A percentile compares a stretch with the other conserved stretches of the same genome.
phyloP scores from a whole-genome alignment of 2,797 vertebrate species.

The Coregonus sp. region DNA sequence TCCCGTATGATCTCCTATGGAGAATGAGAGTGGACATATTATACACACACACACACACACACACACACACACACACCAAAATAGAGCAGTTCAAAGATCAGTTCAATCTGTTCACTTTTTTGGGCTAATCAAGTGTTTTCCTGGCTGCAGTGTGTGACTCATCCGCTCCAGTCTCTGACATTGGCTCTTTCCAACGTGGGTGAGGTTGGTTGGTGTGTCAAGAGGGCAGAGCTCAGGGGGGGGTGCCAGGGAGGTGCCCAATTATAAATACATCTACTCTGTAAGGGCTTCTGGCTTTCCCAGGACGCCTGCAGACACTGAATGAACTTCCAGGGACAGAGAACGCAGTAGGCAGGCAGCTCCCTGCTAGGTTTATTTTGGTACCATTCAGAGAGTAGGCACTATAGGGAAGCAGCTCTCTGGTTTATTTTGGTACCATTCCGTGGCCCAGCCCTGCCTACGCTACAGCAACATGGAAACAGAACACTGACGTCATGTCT shows the following conservation, averaged over 20 bases:
- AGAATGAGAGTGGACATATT: too few species aligned
- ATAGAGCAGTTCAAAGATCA: too few species aligned
- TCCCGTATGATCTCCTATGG: too few species aligned
- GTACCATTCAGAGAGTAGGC: constrained; percentile 7
- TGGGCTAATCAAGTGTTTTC: neutral
- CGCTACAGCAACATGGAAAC: constrained; percentile 36
- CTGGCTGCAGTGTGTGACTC: neutral
- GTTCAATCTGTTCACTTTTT: too few species aligned
- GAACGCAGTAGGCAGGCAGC: constrained; percentile 42
- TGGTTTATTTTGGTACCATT: constrained; percentile 50
- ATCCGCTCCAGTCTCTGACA: neutral
- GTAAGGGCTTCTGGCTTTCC: constrained; percentile 19
- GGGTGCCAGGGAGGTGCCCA: neutral
- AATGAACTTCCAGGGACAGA: neutral
- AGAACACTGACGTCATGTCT: constrained; percentile 4
- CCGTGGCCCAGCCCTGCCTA: constrained; percentile 41
- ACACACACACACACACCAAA: too few species aligned
- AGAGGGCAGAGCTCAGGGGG: neutral
- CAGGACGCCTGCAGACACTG: neutral
- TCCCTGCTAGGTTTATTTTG: constrained; percentile 46
- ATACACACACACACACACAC: too few species aligned
- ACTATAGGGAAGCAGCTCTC: too few species aligned
- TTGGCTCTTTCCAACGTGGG: neutral
- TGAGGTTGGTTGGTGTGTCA: neutral
- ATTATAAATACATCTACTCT: neutral